Base-by-base conservation (phyloP, 2,888 invertebrate genomes). In the Drosophila longiperda region DNA sequence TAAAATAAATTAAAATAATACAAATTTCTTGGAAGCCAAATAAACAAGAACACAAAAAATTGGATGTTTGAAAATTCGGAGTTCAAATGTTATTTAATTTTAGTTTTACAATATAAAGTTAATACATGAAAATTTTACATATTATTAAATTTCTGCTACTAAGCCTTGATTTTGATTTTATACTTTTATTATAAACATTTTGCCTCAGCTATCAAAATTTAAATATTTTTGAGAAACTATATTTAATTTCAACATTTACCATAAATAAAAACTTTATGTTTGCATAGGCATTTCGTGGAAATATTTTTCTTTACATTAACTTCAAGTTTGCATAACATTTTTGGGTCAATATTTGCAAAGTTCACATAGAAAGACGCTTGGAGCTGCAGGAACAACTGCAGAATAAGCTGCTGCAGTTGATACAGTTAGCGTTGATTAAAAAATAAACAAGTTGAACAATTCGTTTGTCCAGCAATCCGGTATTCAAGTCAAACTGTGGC, bases 401-500 rank as follows among this genome's bases (percentile, higher is more conserved):
- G 26, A 40, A 29, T 49, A 34, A 38, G 20, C 26, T 33, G 2
- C 7, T 33, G 3, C 1, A 38, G 8, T n/a, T 40, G 20, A 57
- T 36, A 9, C 50, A 38, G 29, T 57, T 53, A n/a, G 42, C 70
- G 15, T 55, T 40, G 36, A 52, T 49, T 52, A 33, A 32, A 66
- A 29, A 63, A 57, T 38, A 71, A 68, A 33, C 57, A 29, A 33
- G 29, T 38, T 40, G 38, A 73, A 62, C 58, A 73, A 73, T 65
- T 33, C 38, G 32, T 29, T 17, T 38, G 38, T 23, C 20, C 26
- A 59, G 55, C 32, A 40, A 58, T 58, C 50, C 48, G 34, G 40
- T 4, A 48, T 62, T 42, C 38, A 15, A 48, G 29, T 29, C 9
- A 26, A 50, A 55, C 32, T 32, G 32, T 33, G 55, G 5, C 11